Evolutionary conservation across 1,140 invertebrate genomes (phyloP).

Genomic region (Heliothis virescens): DNA sequence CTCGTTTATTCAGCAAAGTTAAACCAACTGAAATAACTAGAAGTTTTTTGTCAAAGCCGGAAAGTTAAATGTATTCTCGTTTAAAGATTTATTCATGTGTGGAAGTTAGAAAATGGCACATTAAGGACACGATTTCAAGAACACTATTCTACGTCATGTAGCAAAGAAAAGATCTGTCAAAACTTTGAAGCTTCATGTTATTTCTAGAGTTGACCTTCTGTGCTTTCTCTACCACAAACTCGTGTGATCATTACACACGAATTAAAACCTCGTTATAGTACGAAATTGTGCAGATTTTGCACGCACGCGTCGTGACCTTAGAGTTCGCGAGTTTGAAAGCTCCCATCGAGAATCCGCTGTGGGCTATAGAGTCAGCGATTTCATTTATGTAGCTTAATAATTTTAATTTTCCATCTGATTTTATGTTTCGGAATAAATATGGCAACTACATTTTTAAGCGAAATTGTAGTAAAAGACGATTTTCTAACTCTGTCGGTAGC

Average conservation of each 20-base stretch:
- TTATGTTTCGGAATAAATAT: too few species aligned
- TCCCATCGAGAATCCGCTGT: slow-evolving; percentile 11
- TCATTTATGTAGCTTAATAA: background rate
- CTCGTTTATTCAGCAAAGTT: too few species aligned
- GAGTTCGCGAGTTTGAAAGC: background rate
- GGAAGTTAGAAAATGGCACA: too few species aligned
- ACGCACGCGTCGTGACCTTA: slow-evolving; percentile 27
- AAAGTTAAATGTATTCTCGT: too few species aligned
- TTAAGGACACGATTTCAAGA: too few species aligned
- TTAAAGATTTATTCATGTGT: too few species aligned
- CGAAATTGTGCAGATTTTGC: slow-evolving; percentile 26
- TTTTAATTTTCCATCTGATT: too few species aligned
- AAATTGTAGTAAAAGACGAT: too few species aligned
- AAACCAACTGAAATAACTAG: too few species aligned
- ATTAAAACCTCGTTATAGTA: slow-evolving; percentile 44
- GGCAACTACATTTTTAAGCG: too few species aligned
- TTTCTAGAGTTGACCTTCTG: background rate
- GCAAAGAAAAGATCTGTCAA: too few species aligned
- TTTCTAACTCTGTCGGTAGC: background rate
- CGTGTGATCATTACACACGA: slow-evolving; percentile 25
- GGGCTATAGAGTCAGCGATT: slow-evolving; percentile 20
- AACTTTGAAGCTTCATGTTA: background rate
- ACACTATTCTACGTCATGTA: too few species aligned
- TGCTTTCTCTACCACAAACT: background rate
- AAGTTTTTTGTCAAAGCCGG: background rate